Conservation (phyloP, 2,888 invertebrate genomes). For the Bellardia pandia region DNA sequence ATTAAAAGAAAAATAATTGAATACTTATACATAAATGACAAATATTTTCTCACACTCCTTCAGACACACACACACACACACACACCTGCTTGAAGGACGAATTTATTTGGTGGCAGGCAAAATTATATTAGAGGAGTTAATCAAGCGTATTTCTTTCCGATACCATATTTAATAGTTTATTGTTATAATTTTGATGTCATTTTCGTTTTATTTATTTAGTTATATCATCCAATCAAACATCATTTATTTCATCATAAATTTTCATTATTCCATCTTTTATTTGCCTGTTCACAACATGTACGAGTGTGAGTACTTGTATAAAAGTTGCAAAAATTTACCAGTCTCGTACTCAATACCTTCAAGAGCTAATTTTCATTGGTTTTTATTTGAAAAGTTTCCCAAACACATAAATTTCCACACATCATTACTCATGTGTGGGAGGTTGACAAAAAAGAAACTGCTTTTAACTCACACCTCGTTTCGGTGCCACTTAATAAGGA, state of each 20-base stretch:
- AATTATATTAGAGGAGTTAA: constrained; percentile 52
- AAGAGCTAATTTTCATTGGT: constrained; percentile 71
- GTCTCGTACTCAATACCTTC: constrained; percentile 30
- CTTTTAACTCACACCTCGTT: constrained; percentile 22
- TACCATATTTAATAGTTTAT: constrained; percentile 60
- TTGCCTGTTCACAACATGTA: constrained; percentile 3
- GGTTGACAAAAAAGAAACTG: constrained; percentile 31
- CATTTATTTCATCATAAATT: constrained; percentile 71
- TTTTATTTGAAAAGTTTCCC: constrained; percentile 69
- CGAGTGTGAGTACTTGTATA: background rate
- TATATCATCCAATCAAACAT: constrained; percentile 61
- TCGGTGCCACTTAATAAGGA: background rate
- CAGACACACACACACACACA: background rate
- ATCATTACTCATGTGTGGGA: constrained; percentile 74
- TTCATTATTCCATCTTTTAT: constrained; percentile 58
- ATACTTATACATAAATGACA: constrained; percentile 24
- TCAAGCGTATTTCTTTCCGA: constrained; percentile 36
- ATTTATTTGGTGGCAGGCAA: background rate
- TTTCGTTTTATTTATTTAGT: constrained; percentile 23
- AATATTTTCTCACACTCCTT: constrained; percentile 12
- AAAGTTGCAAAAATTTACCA: constrained; percentile 24
- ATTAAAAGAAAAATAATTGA: constrained; percentile 35
- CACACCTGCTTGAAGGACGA: constrained; percentile 42
- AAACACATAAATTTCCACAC: constrained; percentile 74
- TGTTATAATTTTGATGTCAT: constrained; percentile 36